phyloP scores from a whole-genome alignment of 2,113 vertebrate species.

The Clupea harengus region DNA sequence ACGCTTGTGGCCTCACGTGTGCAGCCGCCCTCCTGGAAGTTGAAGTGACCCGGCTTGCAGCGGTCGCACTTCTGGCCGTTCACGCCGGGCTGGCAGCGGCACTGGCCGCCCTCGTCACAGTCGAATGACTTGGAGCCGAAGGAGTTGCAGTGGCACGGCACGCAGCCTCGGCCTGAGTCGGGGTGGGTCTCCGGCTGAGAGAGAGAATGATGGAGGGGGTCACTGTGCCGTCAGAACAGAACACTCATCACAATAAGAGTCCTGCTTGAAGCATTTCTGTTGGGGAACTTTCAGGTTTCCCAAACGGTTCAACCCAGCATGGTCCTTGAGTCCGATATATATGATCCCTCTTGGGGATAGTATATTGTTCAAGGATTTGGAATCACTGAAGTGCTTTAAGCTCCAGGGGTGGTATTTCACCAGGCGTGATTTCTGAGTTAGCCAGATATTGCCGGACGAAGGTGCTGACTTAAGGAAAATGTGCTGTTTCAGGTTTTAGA shows the following conservation, averaged over 20 bases:
- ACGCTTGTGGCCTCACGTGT: conserved; percentile 73
- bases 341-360: neutral
- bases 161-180: conserved; percentile 74
- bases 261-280: neutral
- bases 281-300: neutral
- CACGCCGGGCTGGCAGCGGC: conserved; percentile 94
- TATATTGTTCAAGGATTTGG: neutral
- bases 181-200: conserved; percentile 80
- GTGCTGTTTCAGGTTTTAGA: conserved; percentile 10
- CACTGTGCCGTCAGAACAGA: neutral
- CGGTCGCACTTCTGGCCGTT: conserved; percentile 88
- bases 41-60: conserved; percentile 85
- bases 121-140: conserved; percentile 97
- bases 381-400: neutral
- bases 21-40: conserved; percentile 96
- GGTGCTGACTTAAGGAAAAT: conserved; percentile 2
- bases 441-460: neutral
- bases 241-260: neutral
- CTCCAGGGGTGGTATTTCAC: neutral
- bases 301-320: neutral
- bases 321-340: neutral
- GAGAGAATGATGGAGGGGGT: neutral
- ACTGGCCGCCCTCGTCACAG: conserved; percentile 86
- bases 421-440: neutral
- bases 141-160: conserved; percentile 94